These are phyloP conservation scores for Xestoiulus laeticollis DNA, from an alignment of 2,888 invertebrate species.

Conservation along the genomic window DNA sequence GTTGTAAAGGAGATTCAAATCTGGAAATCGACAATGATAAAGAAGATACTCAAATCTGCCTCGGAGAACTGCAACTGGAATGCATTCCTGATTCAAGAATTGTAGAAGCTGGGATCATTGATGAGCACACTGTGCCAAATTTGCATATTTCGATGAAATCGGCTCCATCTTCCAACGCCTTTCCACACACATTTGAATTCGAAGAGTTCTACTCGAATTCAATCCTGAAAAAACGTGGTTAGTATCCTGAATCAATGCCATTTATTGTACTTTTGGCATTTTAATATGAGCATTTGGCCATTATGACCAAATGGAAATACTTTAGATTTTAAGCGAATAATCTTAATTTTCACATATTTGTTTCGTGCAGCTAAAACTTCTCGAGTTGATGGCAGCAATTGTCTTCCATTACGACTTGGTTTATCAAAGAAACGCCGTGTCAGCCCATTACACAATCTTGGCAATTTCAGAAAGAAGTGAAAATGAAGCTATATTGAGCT, in stretches of 20 bases:
- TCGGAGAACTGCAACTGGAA: not conserved
- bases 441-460: not conserved
- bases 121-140: not conserved
- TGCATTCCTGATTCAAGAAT: not conserved
- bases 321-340: not conserved
- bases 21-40: not conserved
- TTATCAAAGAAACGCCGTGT: conserved; percentile 30
- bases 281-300: not conserved
- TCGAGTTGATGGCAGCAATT: not conserved
- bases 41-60: not conserved
- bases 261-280: no score
- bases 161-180: not conserved
- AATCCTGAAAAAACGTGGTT: not conserved
- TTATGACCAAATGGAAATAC: not conserved
- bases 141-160: not conserved
- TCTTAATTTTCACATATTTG: not conserved
- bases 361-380: not conserved
- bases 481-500: not conserved
- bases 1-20: not conserved
- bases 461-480: not conserved
- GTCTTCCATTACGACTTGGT: not conserved
- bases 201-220: not conserved
- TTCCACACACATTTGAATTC: not conserved
- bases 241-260: not conserved
- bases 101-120: not conserved